Evolutionary conservation across 2,797 vertebrate genomes (phyloP), one percentile per base, ranked within the genome.

Genomic region (Smutsia temminckii): DNA sequence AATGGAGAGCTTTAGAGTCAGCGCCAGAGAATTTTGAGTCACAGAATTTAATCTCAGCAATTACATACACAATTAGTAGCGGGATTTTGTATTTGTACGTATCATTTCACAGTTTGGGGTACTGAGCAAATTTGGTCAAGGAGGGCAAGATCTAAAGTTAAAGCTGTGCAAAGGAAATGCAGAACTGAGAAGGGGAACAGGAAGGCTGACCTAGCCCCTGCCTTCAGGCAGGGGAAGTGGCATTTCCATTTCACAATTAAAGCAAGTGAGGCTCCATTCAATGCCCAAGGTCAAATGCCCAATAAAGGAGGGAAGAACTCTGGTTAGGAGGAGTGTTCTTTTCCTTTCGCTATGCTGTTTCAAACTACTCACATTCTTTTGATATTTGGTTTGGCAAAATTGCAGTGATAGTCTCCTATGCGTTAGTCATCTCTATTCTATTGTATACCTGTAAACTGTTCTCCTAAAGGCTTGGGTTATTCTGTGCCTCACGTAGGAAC

Each of bases 41-140:
- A 51, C 57, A 84, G 57, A 68, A 85, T 57, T 85, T 93, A 95
- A 95, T 86, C 85, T 95, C 88, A 72, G 69, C 94, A 88, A 81
- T 91, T 89, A 95, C 92, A 75, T 1, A 20, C 63, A 27, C 94
- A 96, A 32, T 96, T 87, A 80, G 64, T 7, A 40, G 83, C 61
- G 49, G 88, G 68, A 46, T 92, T 94, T 92, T 88, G 66, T 75
- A 77, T 88, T 85, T 84, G 18, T 83, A 69, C 53, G 42, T 75
- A 55, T 25, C 0, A 0, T 80, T 64, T 63, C 51, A 68, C 69
- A 71, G 46, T 90, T 88, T 88, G 29, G 59, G 66, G 46, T 29
- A n/a, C 0, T 4, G 84, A 53, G n/a, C 55, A 10, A 21, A 77
- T 94, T 81, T 51, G 85, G 77, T 64, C 85, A 64, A 37, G 3